These are phyloP conservation scores for Danio rerio DNA, from an alignment of 2,113 vertebrate genomes.

Conservation along the genomic window GRCz12tu NC_133196.1:38635001-38635500, in stretches of 20 bases:
- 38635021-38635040: not conserved
- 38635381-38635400: too few species aligned
- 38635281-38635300: not conserved
- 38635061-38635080: not conserved
- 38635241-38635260: not conserved
- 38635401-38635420: too few species aligned
- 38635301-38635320: too few species aligned
- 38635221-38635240: not conserved
- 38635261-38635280: not conserved
- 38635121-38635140: not conserved
- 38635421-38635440: too few species aligned
- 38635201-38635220: constrained; percentile 28
- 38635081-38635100: not conserved
- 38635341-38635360: too few species aligned
- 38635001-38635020: not conserved
- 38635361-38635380: too few species aligned
- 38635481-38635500: too few species aligned
- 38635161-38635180: constrained; percentile 66
- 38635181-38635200: constrained; percentile 60
- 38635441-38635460: too few species aligned
- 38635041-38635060: not conserved
- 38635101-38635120: not conserved
- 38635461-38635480: too few species aligned
- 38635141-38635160: not conserved
- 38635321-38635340: too few species aligned